Base-by-base conservation (phyloP, 2,888 invertebrate species). In the Sericinus montela region DNA sequence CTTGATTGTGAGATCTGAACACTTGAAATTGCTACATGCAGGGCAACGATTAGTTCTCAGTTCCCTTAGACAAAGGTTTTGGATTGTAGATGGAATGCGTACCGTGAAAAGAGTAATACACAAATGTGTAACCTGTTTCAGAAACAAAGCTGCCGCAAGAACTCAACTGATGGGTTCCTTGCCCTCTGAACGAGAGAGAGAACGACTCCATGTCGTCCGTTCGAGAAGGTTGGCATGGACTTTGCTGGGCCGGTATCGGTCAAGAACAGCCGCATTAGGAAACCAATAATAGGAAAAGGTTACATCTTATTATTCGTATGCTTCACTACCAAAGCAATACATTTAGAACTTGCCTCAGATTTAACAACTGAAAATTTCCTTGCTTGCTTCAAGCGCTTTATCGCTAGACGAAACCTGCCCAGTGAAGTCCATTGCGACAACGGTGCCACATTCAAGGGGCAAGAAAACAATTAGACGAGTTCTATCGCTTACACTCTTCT, bases 81-180 rank as follows among this genome's bases (percentile, higher is more conserved):
- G 48, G 47, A 15, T 53, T 9, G 25, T 53, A 1, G 40, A 51
- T 28, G 53, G 48, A 10, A 5, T 50, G 1, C 10, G 29, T 28
- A 25, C 50, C n/a, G 41, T 53, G 14, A 56, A 56, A 29, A 51
- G 51, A 15, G 40, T 51, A n/a, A 14, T 48, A 14, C 42, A 54
- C 14, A 54, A 46, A 29, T 51, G 54, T 44, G 30, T 53, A 2
- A 48, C 14, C 28, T 57, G 51, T 43, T 40, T 52, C 34, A 36
- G 42, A 32, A 34, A 19, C 9, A 36, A 36, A 15, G 35, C 35
- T 13, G 15, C 4, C 11, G 5, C 35, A 13, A 6, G 7, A 15
- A 36, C 4, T 5, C 3, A 36, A 11, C 15, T 36, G 35, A 36
- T 36, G 36, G 36, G 36, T 15, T 36, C 36, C 14, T 16, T 36